phyloP scores from a whole-genome alignment of 2,113 vertebrate species.

The Myrmecobius fasciatus region DNA sequence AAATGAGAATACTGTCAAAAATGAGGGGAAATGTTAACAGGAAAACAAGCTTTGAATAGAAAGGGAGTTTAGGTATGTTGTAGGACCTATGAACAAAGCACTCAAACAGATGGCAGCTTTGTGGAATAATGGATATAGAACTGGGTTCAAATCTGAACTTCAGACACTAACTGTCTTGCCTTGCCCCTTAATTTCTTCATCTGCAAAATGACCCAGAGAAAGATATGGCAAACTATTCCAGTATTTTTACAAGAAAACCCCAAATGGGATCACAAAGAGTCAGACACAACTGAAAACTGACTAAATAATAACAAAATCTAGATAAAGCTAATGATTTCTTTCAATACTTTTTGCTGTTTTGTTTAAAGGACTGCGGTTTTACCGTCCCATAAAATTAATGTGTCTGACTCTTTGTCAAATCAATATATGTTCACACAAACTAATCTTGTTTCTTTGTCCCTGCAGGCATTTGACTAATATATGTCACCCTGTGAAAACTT shows the following conservation, averaged over 20 bases:
- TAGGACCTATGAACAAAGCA: background rate
- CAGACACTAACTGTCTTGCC: background rate
- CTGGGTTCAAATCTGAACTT: background rate
- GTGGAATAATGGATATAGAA: background rate
- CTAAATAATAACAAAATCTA: background rate
- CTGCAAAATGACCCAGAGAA: background rate
- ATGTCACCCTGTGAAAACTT: conserved; percentile 25
- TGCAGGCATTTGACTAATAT: conserved; percentile 32
- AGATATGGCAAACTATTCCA: background rate
- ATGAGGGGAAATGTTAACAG: background rate
- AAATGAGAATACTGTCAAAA: background rate
- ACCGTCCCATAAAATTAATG: conserved; percentile 52
- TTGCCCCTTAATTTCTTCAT: background rate
- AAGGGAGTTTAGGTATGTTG: background rate
- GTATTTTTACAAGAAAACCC: no score
- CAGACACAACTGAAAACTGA: background rate
- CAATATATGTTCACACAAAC: conserved; percentile 55
- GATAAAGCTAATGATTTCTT: conserved; percentile 3
- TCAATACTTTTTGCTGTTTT: conserved; percentile 12
- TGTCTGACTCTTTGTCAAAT: conserved; percentile 53
- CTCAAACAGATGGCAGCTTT: background rate
- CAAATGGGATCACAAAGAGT: background rate
- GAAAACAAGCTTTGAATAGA: background rate
- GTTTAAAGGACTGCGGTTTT: conserved; percentile 53
- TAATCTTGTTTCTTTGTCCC: conserved; percentile 48